Evolutionary conservation across 64 coral and sea anemone genomes (phyloP).

Genomic region (Anthopleura sola): DNA sequence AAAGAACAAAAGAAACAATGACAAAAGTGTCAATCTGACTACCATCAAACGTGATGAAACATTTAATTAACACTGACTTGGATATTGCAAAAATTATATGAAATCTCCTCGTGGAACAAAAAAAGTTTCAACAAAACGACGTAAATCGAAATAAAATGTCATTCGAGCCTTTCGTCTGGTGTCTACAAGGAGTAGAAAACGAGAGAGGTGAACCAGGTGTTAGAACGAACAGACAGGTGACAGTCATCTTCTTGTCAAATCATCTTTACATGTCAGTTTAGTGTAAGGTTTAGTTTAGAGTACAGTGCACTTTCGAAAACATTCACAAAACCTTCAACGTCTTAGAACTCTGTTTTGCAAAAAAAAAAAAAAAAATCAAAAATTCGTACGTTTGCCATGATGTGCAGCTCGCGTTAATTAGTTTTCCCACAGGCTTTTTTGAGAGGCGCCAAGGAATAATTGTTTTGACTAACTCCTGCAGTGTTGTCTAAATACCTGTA

Average conservation of each 20-base stretch:
- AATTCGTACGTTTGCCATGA: neutral
- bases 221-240: neutral
- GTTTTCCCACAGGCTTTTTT: neutral
- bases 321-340: neutral
- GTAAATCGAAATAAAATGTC: neutral
- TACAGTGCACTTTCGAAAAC: neutral
- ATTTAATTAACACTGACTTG: conserved; percentile 7
- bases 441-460: neutral
- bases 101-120: neutral
- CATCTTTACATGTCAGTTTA: neutral
- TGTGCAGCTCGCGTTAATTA: neutral
- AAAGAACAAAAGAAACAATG: neutral
- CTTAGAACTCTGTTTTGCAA: neutral
- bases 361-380: neutral
- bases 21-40: neutral
- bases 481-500: neutral
- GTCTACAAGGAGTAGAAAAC: neutral
- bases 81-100: neutral
- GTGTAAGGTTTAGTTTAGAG: neutral
- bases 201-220: neutral
- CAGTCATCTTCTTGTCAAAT: neutral
- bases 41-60: neutral
- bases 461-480: neutral
- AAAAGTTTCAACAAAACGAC: neutral
- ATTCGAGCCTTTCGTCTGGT: neutral